Evolutionary conservation across 2,797 vertebrate species (phyloP), one percentile per base, ranked within the genome.

Genomic region (Manis javanica): DNA sequence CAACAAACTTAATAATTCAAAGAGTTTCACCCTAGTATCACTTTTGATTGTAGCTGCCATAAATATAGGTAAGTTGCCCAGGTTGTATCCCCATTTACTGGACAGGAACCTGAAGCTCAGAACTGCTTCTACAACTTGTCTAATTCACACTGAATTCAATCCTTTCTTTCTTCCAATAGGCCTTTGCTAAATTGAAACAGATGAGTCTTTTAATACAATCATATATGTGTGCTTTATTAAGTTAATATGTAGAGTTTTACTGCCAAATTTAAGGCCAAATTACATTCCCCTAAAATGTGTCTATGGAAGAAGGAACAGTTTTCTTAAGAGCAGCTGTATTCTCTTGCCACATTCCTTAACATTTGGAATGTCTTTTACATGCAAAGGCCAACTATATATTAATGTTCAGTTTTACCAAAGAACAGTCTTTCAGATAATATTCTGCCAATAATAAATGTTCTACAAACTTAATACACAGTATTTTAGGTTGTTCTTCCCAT

Each of bases 231-330:
- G 37, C 57, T 72, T 68, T 91, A 81, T 82, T 96, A 91, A 55
- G 14, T 96, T 92, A 87, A 79, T 91, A 69, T 77, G 29, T 90
- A 31, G n/a, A 77, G 16, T 78, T 95, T 95, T 88, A 61, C 26
- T 91, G 37, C 37, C 7, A 49, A 59, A 46, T 46, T 46, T 46
- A 79, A 87, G 39, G 46, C 37, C 64, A 90, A 84, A 90, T 26
- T 84, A 49, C 6, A 81, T 93, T 93, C 23, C 5, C 51, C 34
- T 77, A 81, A 93, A 68, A 78, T 68, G 37, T 78, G 18, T 51
- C 89, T 95, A 79, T 74, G 46, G 53, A 64, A 51, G 16, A 82
- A 68, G 57, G 19, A 87, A 34, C 39, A 51, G 72, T 71, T 95
- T 89, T 84, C 63, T 31, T 94, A 42, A 71, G 69, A 14, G 29